Evolutionary conservation across 1,140 invertebrate species (phyloP).

Genomic region (Eulimnadia texana): DNA sequence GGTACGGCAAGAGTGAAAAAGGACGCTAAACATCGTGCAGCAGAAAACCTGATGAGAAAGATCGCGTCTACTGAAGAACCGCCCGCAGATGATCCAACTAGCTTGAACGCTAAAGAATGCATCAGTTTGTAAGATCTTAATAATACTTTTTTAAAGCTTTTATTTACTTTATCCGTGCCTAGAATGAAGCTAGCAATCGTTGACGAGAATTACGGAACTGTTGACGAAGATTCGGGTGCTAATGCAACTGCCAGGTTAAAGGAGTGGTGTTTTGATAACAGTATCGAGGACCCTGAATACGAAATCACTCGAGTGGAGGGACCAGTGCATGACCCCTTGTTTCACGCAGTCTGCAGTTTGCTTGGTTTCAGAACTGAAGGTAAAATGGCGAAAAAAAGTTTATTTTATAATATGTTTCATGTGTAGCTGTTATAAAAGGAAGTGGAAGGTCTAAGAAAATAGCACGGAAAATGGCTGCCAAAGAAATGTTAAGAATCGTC

Average conservation of each 20-base stretch:
- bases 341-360: background rate
- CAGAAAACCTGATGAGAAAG: background rate
- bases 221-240: background rate
- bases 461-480: background rate
- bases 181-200: too few relatives aligned
- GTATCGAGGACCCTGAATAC: background rate
- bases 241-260: background rate
- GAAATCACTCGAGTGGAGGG: background rate
- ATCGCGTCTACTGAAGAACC: background rate
- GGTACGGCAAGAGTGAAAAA: background rate
- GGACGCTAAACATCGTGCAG: constrained; percentile 6
- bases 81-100: too few relatives aligned
- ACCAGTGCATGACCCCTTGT: background rate
- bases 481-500: background rate
- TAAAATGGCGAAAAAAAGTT: background rate
- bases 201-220: too few relatives aligned
- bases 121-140: background rate
- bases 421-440: background rate
- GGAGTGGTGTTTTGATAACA: background rate
- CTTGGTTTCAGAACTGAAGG: background rate
- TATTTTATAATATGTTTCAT: background rate
- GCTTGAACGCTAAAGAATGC: too few relatives aligned
- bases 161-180: background rate
- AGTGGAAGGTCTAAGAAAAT: constrained; percentile 1
- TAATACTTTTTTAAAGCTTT: background rate